These are phyloP conservation scores for Drosophila algonquin DNA, from an alignment of 2,888 invertebrate genomes.

Conservation along the genomic window DNA sequence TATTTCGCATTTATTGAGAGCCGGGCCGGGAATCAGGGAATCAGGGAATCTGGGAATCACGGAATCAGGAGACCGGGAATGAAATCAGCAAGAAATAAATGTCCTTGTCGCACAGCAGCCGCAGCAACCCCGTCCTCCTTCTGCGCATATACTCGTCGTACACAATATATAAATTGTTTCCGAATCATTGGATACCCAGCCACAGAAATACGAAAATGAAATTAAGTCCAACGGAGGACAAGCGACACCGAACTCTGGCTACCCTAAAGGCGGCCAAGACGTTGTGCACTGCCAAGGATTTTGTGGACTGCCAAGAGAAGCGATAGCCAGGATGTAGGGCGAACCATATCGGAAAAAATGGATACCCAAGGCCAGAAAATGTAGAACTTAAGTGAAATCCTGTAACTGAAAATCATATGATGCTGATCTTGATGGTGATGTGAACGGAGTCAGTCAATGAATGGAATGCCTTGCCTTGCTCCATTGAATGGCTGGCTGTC, in stretches of 20 bases:
- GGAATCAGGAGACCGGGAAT: conserved; percentile 45
- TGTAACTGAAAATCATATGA: conserved; percentile 66
- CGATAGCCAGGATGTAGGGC: too few relatives aligned
- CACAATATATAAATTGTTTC: conserved; percentile 74
- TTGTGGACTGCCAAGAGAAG: too few relatives aligned
- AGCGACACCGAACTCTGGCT: conserved; percentile 13
- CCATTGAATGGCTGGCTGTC: conserved; percentile 48
- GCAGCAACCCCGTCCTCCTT: background rate
- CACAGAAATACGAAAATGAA: conserved; percentile 73
- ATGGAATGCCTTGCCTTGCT: conserved; percentile 39
- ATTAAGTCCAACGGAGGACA: conserved; percentile 61
- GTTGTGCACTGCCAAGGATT: accelerated
- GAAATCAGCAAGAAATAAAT: conserved; percentile 78
- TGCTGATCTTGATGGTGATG: conserved; percentile 66
- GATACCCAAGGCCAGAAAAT: too few relatives aligned
- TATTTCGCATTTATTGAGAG: conserved; percentile 77
- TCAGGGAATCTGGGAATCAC: too few relatives aligned
- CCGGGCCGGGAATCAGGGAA: conserved; percentile 31
- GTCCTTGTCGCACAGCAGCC: conserved; percentile 65
- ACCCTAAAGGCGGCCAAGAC: conserved; percentile 7
- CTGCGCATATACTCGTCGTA: conserved; percentile 6
- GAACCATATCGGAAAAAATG: background rate
- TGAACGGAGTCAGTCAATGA: conserved; percentile 32
- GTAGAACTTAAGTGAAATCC: conserved; percentile 49
- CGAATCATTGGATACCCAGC: conserved; percentile 76